A percentile compares a stretch with the other conserved stretches of the same genome.
Conservation (phyloP, 2,797 vertebrate genomes). For the Neopelma chrysocephalum region DNA sequence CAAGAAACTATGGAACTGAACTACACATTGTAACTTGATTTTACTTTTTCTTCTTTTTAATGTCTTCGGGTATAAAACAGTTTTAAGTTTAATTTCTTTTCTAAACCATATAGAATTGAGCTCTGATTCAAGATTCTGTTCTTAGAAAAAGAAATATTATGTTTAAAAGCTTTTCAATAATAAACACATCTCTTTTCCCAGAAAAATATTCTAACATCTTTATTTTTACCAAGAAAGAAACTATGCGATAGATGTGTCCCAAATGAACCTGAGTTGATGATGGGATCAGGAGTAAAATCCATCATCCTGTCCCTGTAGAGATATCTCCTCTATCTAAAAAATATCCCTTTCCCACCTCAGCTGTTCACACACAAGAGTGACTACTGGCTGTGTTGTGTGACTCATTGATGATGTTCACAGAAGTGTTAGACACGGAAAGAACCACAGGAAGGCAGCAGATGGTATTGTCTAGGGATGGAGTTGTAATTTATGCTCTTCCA, state of each 20-base stretch:
- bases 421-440: neutral
- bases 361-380: neutral
- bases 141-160: neutral
- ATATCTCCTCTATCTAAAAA: neutral
- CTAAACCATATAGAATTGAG: neutral
- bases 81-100: neutral
- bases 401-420: neutral
- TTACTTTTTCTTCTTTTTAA: neutral
- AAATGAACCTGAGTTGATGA: neutral
- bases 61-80: neutral
- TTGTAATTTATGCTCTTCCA: neutral
- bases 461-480: neutral
- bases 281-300: neutral
- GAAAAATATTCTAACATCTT: neutral
- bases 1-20: neutral
- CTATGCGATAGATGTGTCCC: neutral
- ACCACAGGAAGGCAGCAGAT: constrained; percentile 6
- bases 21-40: neutral
- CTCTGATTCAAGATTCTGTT: neutral
- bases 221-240: neutral
- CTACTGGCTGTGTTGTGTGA: neutral
- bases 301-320: neutral
- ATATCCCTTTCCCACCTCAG: neutral
- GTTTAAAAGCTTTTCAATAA: neutral
- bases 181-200: neutral